Evolutionary conservation across 2,797 vertebrate species (phyloP).

Genomic region (Alectoris magna): DNA sequence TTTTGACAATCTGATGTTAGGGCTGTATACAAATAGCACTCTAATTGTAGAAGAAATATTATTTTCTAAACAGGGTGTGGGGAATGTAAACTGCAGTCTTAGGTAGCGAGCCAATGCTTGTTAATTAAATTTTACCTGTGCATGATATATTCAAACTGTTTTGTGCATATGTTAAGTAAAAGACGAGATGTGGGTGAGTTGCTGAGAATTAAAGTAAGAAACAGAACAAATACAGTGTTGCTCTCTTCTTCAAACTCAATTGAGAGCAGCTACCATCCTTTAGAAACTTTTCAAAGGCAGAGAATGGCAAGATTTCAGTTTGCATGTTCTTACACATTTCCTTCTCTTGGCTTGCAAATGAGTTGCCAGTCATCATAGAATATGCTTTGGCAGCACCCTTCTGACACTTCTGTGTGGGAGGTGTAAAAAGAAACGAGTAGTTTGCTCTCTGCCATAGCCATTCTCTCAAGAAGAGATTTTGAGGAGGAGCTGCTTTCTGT

Average conservation of each 20-base stretch:
- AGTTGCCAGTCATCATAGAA: conserved; percentile 42
- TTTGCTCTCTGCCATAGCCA: not conserved
- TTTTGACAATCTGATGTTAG: not conserved
- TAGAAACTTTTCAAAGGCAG: conserved; percentile 9
- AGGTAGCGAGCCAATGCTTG: not conserved
- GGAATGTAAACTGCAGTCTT: not conserved
- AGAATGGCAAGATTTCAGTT: conserved; percentile 37
- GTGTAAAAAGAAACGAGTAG: conserved; percentile 48
- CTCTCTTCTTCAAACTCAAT: not conserved
- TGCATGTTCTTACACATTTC: conserved; percentile 38
- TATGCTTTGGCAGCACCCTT: conserved; percentile 60
- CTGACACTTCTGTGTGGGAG: conserved; percentile 59
- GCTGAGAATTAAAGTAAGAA: not conserved
- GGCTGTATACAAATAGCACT: not conserved
- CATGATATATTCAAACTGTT: not conserved
- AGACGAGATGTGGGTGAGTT: not conserved
- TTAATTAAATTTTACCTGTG: conserved; percentile 3
- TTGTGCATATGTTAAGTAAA: not conserved
- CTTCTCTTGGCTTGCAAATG: conserved; percentile 47
- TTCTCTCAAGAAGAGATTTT: conserved; percentile 19
- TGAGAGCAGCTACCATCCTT: not conserved
- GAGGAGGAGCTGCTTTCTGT: not conserved
- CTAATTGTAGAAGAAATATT: not conserved
- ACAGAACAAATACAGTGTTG: not conserved
- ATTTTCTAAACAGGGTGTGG: not conserved